A percentile compares a stretch with the other conserved stretches of the same genome.
These are phyloP conservation scores for Microctenopoma lineatum DNA, from an alignment of 2,797 vertebrate species.

Conservation along the genomic window DNA sequence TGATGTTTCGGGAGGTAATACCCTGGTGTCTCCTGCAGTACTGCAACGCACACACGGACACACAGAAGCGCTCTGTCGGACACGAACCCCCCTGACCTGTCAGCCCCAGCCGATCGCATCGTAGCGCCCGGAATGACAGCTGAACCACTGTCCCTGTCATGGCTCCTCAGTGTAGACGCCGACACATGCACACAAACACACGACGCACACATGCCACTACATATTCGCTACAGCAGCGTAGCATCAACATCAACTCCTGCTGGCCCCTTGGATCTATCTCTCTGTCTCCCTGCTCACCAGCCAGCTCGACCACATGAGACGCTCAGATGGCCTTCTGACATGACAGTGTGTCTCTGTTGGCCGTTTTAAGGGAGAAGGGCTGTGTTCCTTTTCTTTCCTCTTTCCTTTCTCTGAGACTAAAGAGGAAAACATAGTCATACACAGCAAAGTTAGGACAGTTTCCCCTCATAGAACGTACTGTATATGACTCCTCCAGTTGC, in stretches of 20 bases:
- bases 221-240: conserved; percentile 51
- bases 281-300: conserved; percentile 60
- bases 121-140: conserved; percentile 75
- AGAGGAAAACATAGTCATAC: conserved; percentile 10
- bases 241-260: conserved; percentile 68
- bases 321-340: conserved; percentile 78
- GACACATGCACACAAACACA: conserved; percentile 58
- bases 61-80: conserved; percentile 54
- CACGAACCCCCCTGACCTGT: conserved; percentile 75
- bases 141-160: conserved; percentile 84
- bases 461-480: neutral
- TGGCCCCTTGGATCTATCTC: conserved; percentile 62
- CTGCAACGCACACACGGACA: conserved; percentile 41
- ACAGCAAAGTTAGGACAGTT: neutral
- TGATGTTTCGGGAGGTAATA: conserved; percentile 70
- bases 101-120: conserved; percentile 68
- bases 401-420: conserved; percentile 15
- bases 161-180: conserved; percentile 74
- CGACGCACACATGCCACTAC: conserved; percentile 55
- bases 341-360: conserved; percentile 72
- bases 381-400: conserved; percentile 31
- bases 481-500: neutral
- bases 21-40: conserved; percentile 45
- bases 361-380: conserved; percentile 38
- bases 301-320: conserved; percentile 65